phyloP scores from a whole-genome alignment of 2,888 invertebrate species.

The Noctua janthina region DNA sequence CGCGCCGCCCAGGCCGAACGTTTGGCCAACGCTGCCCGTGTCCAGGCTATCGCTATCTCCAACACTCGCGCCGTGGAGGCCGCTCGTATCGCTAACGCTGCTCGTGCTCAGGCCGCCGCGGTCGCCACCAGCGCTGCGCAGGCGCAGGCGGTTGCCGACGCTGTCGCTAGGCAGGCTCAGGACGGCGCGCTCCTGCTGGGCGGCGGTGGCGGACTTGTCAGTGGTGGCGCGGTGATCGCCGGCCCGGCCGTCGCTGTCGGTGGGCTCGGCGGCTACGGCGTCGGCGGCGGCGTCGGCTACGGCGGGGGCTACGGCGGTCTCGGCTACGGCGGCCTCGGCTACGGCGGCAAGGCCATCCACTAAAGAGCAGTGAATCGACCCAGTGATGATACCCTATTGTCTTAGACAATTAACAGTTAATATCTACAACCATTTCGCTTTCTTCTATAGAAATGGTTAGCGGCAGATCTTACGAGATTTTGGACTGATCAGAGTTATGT shows the following conservation, averaged over 20 bases:
- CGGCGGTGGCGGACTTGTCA: conserved; percentile 63
- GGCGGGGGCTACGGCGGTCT: conserved; percentile 58
- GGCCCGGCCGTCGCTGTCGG: conserved; percentile 65
- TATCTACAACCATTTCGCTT: conserved; percentile 85
- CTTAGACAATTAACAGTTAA: conserved; percentile 73
- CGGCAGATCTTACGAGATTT: conserved; percentile 81
- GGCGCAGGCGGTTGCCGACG: conserved; percentile 72
- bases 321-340: conserved; percentile 48
- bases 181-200: conserved; percentile 82
- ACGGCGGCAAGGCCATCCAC: conserved; percentile 52
- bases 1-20: conserved; percentile 71
- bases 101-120: conserved; percentile 68
- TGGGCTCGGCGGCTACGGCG: conserved; percentile 67
- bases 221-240: conserved; percentile 59
- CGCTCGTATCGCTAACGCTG: conserved; percentile 81
- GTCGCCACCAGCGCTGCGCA: conserved; percentile 64
- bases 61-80: conserved; percentile 86
- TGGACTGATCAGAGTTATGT: conserved; percentile 78
- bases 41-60: conserved; percentile 85
- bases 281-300: conserved; percentile 39
- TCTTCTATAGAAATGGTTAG: conserved; percentile 83
- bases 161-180: conserved; percentile 77
- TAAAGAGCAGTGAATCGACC: conserved; percentile 56
- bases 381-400: conserved; percentile 70
- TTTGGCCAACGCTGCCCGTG: conserved; percentile 84